A percentile compares a stretch with the other conserved stretches of the same genome.
phyloP scores from a whole-genome alignment of 2,113 vertebrate species.

The Pelobates fuscus region DNA sequence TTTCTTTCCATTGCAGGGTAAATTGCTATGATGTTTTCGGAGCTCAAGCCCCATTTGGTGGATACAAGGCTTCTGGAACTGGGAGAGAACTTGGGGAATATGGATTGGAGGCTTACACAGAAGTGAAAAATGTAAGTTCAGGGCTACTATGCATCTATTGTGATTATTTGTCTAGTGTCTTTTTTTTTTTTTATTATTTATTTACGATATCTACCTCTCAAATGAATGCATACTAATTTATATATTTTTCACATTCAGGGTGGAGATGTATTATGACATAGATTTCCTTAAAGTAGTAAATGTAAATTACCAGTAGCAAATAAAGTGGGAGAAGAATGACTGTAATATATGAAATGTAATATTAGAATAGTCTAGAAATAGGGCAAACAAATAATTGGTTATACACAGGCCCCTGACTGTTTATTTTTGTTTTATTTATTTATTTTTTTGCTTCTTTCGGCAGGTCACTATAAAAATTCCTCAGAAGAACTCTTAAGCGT shows the following conservation, averaged over 20 bases:
- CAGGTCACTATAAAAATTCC: conserved; percentile 87
- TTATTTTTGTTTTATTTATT: too few relatives aligned
- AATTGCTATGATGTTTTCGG: conserved; percentile 94
- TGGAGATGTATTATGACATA: too few relatives aligned
- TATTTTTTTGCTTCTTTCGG: conserved; percentile 38
- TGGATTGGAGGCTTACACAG: conserved; percentile 84
- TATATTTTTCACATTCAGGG: too few relatives aligned
- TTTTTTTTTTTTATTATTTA: neutral
- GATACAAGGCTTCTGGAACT: conserved; percentile 89
- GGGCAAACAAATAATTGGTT: too few relatives aligned
- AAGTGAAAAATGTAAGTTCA: conserved; percentile 90
- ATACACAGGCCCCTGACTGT: too few relatives aligned
- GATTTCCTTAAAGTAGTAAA: too few relatives aligned
- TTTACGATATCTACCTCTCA: neutral
- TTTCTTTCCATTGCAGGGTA: conserved; percentile 71
- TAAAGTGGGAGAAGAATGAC: too few relatives aligned
- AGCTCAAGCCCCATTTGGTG: conserved; percentile 89
- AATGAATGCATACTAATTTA: neutral
- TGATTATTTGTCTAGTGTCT: too few relatives aligned
- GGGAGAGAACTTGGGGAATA: conserved; percentile 93
- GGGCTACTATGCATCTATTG: too few relatives aligned
- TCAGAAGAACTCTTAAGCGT: conserved; percentile 81
- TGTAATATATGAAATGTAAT: too few relatives aligned
- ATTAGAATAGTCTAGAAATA: too few relatives aligned
- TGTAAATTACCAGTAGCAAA: too few relatives aligned